phyloP scores from a whole-genome alignment of 2,797 vertebrate genomes.

The Tinamus major region DNA sequence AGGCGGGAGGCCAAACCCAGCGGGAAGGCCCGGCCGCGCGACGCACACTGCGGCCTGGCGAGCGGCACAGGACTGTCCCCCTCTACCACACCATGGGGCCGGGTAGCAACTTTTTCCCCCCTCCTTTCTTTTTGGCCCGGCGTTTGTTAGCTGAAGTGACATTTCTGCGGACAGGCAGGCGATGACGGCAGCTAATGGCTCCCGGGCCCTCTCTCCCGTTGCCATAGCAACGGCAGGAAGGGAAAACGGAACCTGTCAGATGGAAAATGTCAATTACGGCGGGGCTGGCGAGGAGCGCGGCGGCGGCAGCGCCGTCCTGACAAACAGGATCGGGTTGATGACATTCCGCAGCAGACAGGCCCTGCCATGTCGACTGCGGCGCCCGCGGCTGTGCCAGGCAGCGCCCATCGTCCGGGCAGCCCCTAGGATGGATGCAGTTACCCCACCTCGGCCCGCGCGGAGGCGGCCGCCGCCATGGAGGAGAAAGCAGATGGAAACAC shows the following conservation, averaged over 20 bases:
- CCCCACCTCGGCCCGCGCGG: fast-evolving
- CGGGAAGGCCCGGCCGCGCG: background rate
- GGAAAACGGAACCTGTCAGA: slow-evolving; percentile 88
- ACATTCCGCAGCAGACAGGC: fast-evolving
- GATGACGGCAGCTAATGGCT: slow-evolving; percentile 81
- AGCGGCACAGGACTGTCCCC: background rate
- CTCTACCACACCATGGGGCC: background rate
- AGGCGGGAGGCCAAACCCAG: background rate
- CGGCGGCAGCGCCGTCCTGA: background rate
- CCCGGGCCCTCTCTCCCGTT: slow-evolving; percentile 82
- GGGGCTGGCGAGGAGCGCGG: slow-evolving; percentile 68
- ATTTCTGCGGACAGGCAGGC: slow-evolving; percentile 78
- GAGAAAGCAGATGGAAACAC: background rate
- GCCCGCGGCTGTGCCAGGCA: background rate
- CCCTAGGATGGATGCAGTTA: background rate
- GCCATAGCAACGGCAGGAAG: slow-evolving; percentile 86
- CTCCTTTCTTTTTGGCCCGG: background rate
- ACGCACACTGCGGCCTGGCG: background rate
- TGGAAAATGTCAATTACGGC: slow-evolving; percentile 96
- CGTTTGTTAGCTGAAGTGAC: slow-evolving; percentile 73
- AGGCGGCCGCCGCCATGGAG: background rate
- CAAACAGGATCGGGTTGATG: background rate
- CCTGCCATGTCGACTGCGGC: background rate
- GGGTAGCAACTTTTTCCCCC: background rate
- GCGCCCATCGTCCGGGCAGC: background rate